Evolutionary conservation across 2,888 invertebrate genomes (phyloP).

Genomic region (Acronicta alni): DNA sequence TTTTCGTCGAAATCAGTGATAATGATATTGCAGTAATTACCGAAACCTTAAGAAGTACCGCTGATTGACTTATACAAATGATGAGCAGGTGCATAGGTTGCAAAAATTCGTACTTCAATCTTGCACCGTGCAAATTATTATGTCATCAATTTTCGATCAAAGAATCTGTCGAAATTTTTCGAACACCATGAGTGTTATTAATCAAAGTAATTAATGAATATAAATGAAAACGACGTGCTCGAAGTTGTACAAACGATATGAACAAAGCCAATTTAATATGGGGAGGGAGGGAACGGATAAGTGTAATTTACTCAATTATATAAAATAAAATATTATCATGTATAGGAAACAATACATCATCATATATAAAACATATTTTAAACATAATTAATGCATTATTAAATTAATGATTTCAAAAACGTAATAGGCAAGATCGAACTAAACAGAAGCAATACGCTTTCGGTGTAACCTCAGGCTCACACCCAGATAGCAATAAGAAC

Average conservation of each 20-base stretch:
- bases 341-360: too few relatives aligned
- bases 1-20: conserved; percentile 29
- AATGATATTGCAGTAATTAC: conserved; percentile 61
- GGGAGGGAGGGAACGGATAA: conserved; percentile 16
- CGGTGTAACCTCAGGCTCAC: conserved; percentile 11
- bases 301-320: too few relatives aligned
- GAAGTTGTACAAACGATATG: conserved; percentile 27
- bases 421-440: neutral
- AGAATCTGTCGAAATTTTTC: conserved; percentile 61
- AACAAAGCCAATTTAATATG: conserved; percentile 41
- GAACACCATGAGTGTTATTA: conserved; percentile 42
- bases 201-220: conserved; percentile 50
- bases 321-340: too few relatives aligned
- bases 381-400: too few relatives aligned
- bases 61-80: conserved; percentile 71
- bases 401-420: too few relatives aligned
- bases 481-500: conserved; percentile 44
- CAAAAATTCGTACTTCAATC: conserved; percentile 62
- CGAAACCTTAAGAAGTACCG: conserved; percentile 47
- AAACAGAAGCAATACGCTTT: conserved; percentile 17
- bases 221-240: conserved; percentile 29
- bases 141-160: conserved; percentile 76
- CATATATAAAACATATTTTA: too few relatives aligned
- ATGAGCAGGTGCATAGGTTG: conserved; percentile 70
- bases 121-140: conserved; percentile 72